phyloP scores from a whole-genome alignment of 1,140 invertebrate species.

The Leucophenga varia region DNA sequence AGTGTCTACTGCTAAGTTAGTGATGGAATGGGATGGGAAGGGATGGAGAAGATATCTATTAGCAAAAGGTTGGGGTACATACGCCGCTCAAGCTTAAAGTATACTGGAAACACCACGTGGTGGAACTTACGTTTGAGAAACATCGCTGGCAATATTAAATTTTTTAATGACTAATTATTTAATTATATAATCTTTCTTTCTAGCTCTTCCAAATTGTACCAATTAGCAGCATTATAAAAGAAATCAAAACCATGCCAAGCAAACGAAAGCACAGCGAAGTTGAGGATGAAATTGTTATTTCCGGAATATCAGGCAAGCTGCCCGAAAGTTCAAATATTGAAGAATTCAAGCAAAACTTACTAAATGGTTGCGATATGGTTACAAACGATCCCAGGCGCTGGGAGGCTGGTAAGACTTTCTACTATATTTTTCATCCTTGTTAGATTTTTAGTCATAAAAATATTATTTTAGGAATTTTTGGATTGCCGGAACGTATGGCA shows the following conservation, averaged over 20 bases:
- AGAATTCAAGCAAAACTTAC: slow-evolving; percentile 85
- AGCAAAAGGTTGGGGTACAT: too few relatives aligned
- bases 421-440: not conserved
- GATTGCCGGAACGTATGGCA: slow-evolving; percentile 81
- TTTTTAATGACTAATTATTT: slow-evolving; percentile 5
- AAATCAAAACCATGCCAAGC: slow-evolving; percentile 25
- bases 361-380: slow-evolving; percentile 83
- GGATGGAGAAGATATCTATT: too few relatives aligned
- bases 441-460: too few relatives aligned
- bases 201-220: not conserved
- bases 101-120: too few relatives aligned
- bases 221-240: not conserved
- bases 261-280: slow-evolving; percentile 14
- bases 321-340: slow-evolving; percentile 85
- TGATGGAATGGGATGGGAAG: too few relatives aligned
- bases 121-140: too few relatives aligned
- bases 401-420: slow-evolving; percentile 59
- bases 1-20: too few relatives aligned
- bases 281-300: slow-evolving; percentile 81
- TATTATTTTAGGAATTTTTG: slow-evolving; percentile 70
- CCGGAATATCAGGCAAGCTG: slow-evolving; percentile 85
- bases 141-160: not conserved
- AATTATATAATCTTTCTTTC: not conserved
- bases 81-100: too few relatives aligned
- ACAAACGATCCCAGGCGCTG: slow-evolving; percentile 84